These are phyloP conservation scores for Chaetodon auriga DNA, from an alignment of 2,113 vertebrate genomes.

Conservation along the genomic window DNA sequence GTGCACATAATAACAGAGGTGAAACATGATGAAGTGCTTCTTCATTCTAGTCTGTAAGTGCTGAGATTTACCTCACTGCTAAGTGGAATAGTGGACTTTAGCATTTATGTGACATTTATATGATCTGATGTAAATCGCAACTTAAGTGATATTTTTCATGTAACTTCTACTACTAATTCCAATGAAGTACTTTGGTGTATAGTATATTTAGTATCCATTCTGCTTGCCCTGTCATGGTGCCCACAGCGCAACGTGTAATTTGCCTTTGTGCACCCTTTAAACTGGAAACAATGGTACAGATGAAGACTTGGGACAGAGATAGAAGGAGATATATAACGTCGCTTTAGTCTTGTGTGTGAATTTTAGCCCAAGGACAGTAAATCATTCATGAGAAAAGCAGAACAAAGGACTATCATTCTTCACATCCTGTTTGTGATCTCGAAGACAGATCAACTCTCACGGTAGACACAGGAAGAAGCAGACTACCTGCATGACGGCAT, in stretches of 20 bases:
- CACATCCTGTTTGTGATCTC: slow-evolving; percentile 17
- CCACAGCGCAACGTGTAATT: slow-evolving; percentile 30
- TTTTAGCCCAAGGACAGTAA: background rate
- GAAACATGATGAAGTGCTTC: background rate
- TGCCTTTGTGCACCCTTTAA: background rate
- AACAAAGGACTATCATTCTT: background rate
- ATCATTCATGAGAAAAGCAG: slow-evolving; percentile 11
- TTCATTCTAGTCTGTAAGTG: background rate
- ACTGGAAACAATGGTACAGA: slow-evolving; percentile 2
- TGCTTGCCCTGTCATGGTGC: background rate
- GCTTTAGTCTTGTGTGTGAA: slow-evolving; percentile 21
- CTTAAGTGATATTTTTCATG: background rate
- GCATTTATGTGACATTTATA: background rate
- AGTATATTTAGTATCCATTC: background rate
- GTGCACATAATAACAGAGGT: slow-evolving; percentile 4
- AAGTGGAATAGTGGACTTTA: background rate
- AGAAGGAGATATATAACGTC: background rate
- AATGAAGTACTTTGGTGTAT: background rate
- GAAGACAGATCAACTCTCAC: slow-evolving; percentile 2
- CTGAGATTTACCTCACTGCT: background rate
- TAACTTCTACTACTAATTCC: background rate
- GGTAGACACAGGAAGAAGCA: slow-evolving; percentile 11
- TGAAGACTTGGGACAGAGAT: slow-evolving; percentile 4
- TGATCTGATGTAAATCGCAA: background rate
- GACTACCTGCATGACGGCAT: background rate